Base-by-base conservation (phyloP, 2,113 vertebrate species). In the Lanius collurio region DNA sequence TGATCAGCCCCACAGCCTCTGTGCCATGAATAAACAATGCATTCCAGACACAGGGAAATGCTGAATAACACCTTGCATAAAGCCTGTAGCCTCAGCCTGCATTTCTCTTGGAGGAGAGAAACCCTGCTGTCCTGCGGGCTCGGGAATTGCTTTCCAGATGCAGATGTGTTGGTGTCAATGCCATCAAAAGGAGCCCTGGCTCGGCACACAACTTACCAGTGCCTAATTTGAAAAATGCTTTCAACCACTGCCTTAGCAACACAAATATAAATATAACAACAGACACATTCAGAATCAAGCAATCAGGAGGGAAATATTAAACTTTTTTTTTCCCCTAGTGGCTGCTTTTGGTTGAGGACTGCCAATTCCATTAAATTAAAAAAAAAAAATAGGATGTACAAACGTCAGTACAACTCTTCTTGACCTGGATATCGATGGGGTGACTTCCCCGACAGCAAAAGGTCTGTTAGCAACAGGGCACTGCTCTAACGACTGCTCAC, bases 221-320 rank as follows among this genome's bases (percentile, higher is more conserved):
- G 78, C 89, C 83, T 83, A 89, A 95, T 96, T 84, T 86, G 59
- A 96, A 94, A 96, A 96, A 74, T 39, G 63, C 59, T 93, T 92
- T 93, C 92, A 94, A 94, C 76, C 37, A 4, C 96, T 85, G 89
- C 96, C 94, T 94, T 93, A 96, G 96, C 94, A 96, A 97, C 96
- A 92, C 87, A 94, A 97, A 97, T 69, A 94, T n/a, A 97, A 97
- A 97, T 95, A 96, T 75, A 93, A 91, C 94, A 96, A 93, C 94
- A 84, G 90, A 68, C 64, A 92, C 50, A n/a, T 78, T 92, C 33
- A 0, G 8, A 94, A 96, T 30, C 0, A 3, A 88, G 90, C 93
- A 95, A 90, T 93, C 83, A 91, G 75, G 44, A 68, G 63, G 84
- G 81, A 94, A 93, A 85, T 82, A 71, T 74, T 47, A 88, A 96